Conservation (phyloP, 2,888 invertebrate genomes). For the Acronicta aceris region DNA sequence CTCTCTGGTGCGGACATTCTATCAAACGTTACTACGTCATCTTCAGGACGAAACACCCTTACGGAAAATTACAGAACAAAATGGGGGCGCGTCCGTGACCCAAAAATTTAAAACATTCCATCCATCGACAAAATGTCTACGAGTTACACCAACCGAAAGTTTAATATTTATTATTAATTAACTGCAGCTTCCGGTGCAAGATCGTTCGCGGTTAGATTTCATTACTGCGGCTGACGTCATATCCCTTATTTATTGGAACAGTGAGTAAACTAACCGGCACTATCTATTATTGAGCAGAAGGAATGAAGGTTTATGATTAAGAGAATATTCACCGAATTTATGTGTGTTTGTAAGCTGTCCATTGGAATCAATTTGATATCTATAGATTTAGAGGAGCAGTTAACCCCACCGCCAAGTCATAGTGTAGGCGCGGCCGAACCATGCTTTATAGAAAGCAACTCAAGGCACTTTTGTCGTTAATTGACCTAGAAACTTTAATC, state of each 20-base stretch:
- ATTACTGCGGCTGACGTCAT: conserved; percentile 44
- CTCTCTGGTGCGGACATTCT: conserved; percentile 19
- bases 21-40: conserved; percentile 32
- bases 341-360: conserved; percentile 21
- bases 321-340: conserved; percentile 22
- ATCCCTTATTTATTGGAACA: conserved; percentile 46
- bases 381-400: neutral
- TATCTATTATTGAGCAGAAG: conserved; percentile 33
- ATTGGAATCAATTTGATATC: conserved; percentile 10
- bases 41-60: conserved; percentile 21
- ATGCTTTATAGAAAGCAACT: no score
- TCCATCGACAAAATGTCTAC: conserved; percentile 29
- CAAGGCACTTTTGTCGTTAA: no score
- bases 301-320: conserved; percentile 30
- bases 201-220: conserved; percentile 53
- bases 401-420: no score
- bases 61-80: conserved; percentile 33
- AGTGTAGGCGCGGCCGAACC: no score
- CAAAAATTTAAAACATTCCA: conserved; percentile 28
- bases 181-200: conserved; percentile 45
- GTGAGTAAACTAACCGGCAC: conserved; percentile 22
- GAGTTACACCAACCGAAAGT: conserved; percentile 16
- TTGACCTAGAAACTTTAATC: no score
- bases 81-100: conserved; percentile 40
- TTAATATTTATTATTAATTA: conserved; percentile 46